Evolutionary conservation across 2,888 invertebrate genomes (phyloP), one percentile per base, ranked within the genome.

Genomic region (Drosophila lutescens): DNA sequence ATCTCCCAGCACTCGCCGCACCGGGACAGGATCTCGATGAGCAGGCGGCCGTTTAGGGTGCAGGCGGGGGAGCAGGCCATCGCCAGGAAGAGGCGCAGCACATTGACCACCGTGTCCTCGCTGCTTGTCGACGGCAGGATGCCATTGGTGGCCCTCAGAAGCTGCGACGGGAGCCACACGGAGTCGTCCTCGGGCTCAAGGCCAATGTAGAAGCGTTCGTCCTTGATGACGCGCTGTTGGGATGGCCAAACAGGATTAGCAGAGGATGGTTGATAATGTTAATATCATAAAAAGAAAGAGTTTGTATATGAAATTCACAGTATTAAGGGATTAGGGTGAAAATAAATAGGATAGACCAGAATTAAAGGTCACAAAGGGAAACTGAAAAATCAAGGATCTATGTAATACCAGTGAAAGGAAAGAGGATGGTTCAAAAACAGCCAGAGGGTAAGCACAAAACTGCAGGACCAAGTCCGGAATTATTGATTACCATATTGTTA

Each of bases 151-250:
- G 98, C 95, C 77, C 96, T 95, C 40, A 98, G 93, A 62, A 98
- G 93, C 92, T 98, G 98, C 2, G 97, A 96, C 6, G 98, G 98
- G 89, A 98, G 93, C 98, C 98, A 98, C 49, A 97, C 93, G 0
- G 97, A 97, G 92, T 98, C 98, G 91, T 97, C 97, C 92, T 98
- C 98, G 0, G 97, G 96, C 90, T 98, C 98, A 76, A 96, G 95
- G 26, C 97, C 96, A 17, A 97, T 95, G 91, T 98, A 97, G 91
- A 98, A 98, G 63, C 98, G 94, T 90, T 98, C 97, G 92, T 98
- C 98, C 77, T 97, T 95, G 30, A 98, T 94, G 84, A 98, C 95
- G 94, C 96, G 96, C 98, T 98, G 91, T 4, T 26, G 9, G 26
- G 36, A 32, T 9, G 30, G n/a, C 6, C 26, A 30, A 38, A 8